Evolutionary conservation across 2,113 vertebrate species (phyloP).

Genomic region (Opisthocomus hoazin): DNA sequence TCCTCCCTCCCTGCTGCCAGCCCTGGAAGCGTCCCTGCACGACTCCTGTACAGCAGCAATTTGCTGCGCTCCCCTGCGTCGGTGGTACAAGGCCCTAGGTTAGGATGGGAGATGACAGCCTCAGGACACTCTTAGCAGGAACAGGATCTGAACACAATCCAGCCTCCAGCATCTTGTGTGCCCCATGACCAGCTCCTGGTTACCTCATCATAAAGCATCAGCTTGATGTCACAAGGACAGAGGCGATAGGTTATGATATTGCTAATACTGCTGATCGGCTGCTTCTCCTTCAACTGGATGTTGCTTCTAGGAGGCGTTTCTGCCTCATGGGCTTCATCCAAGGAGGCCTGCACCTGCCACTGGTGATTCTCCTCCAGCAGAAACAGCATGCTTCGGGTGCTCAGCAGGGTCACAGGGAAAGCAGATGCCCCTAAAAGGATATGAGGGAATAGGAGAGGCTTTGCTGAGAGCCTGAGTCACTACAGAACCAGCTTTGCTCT

Average conservation of each 20-base stretch:
- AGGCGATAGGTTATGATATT: conserved; percentile 79
- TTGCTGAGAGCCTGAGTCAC: conserved; percentile 47
- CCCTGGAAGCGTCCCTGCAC: neutral
- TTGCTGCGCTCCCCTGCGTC: neutral
- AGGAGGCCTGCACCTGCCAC: conserved; percentile 36
- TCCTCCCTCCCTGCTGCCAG: neutral
- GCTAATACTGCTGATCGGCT: conserved; percentile 74
- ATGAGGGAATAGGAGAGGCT: neutral
- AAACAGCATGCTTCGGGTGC: conserved; percentile 71
- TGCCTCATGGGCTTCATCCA: neutral
- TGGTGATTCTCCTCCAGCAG: conserved; percentile 75
- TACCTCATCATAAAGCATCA: conserved; percentile 94
- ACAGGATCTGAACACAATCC: neutral
- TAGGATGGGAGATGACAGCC: neutral
- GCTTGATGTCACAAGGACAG: conserved; percentile 75
- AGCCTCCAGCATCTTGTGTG: neutral
- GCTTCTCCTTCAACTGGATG: conserved; percentile 59
- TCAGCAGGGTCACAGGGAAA: conserved; percentile 72
- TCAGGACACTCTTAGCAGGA: neutral
- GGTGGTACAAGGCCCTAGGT: neutral
- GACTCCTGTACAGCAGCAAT: neutral
- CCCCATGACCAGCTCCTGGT: neutral
- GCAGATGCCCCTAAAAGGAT: conserved; percentile 53
- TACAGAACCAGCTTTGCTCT: conserved; percentile 28
- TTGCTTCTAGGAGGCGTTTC: neutral